phyloP scores from a whole-genome alignment of 64 coral and sea anemone species.

The Stichodactyla mertensii region DNA sequence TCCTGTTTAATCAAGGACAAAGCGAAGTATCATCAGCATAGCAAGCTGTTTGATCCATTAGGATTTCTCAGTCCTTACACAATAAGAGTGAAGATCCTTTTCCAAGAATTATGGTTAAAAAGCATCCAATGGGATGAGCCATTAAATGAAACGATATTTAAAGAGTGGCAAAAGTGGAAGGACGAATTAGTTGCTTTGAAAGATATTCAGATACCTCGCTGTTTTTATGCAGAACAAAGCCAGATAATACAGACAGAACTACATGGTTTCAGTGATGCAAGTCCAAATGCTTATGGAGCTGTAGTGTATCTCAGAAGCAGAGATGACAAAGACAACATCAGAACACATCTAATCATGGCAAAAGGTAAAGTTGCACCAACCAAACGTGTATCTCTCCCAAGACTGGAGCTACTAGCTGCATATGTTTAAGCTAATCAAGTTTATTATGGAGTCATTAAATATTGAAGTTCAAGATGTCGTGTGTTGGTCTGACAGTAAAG shows the following conservation, averaged over 20 bases:
- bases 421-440: neutral
- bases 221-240: neutral
- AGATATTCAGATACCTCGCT: neutral
- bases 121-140: slow-evolving; percentile 33
- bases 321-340: neutral
- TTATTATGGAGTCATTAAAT: neutral
- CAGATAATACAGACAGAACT: neutral
- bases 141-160: neutral
- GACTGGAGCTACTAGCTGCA: slow-evolving; percentile 24
- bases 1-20: slow-evolving; percentile 26
- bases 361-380: slow-evolving; percentile 34
- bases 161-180: slow-evolving; percentile 32
- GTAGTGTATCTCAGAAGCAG: neutral
- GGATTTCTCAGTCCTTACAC: slow-evolving; percentile 30
- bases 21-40: slow-evolving; percentile 27
- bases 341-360: neutral
- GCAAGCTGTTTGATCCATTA: slow-evolving; percentile 34
- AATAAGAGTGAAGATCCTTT: slow-evolving; percentile 29
- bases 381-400: slow-evolving; percentile 29
- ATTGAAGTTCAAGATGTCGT: neutral
- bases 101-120: slow-evolving; percentile 37
- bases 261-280: slow-evolving; percentile 43
- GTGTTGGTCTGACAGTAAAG: slow-evolving; percentile 38
- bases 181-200: slow-evolving; percentile 26
- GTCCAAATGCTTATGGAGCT: slow-evolving; percentile 17